Evolutionary conservation across 2,888 invertebrate species (phyloP).

Genomic region (Drosophila stalkeri): DNA sequence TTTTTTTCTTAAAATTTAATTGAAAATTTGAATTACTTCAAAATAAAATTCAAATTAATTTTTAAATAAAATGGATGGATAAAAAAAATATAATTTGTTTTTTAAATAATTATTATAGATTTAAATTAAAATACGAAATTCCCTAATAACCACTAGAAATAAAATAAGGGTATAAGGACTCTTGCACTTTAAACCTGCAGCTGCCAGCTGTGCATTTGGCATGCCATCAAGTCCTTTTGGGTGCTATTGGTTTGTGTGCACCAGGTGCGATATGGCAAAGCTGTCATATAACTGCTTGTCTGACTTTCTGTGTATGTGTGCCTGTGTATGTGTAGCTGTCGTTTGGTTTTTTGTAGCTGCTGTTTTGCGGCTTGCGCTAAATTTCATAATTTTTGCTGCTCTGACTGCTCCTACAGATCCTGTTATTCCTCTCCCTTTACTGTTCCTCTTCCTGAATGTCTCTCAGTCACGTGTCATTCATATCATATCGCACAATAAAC

Average conservation of each 20-base stretch:
- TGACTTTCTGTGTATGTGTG: constrained; percentile 6
- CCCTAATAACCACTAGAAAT: too few species aligned
- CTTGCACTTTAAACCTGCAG: background rate
- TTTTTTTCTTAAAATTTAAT: too few species aligned
- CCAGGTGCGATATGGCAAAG: constrained; percentile 75
- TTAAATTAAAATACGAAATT: too few species aligned
- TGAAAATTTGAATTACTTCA: too few species aligned
- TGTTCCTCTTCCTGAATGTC: constrained; percentile 43
- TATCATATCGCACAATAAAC: constrained; percentile 77
- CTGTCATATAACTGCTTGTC: constrained; percentile 51
- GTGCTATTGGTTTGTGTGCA: constrained; percentile 49
- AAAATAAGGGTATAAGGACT: too few species aligned
- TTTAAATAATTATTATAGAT: too few species aligned
- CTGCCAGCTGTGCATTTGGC: background rate
- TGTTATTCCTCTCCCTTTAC: background rate
- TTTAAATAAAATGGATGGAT: too few species aligned
- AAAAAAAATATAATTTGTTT: too few species aligned
- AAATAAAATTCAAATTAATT: too few species aligned
- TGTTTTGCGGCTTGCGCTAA: constrained; percentile 73
- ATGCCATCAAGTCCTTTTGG: constrained; percentile 21
- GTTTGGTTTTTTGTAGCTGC: constrained; percentile 29
- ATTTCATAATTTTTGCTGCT: constrained; percentile 73
- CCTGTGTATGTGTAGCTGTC: constrained; percentile 22
- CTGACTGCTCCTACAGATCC: constrained; percentile 7
- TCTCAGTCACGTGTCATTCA: constrained; percentile 77